Conservation (phyloP, 2,797 vertebrate species). For the Argya squamiceps region DNA sequence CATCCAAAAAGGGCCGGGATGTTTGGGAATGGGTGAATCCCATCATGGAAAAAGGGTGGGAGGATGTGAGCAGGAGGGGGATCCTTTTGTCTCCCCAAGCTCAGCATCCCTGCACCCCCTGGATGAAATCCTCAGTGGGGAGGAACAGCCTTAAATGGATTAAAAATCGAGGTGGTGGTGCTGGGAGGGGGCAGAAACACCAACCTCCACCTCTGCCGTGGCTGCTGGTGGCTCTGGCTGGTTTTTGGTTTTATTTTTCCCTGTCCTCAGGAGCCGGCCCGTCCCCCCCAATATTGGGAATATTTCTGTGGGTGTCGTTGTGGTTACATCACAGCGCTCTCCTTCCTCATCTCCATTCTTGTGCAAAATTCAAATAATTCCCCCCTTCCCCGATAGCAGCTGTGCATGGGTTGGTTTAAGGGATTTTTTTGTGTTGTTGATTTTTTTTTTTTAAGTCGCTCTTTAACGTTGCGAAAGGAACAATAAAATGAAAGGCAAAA, state of each 20-base stretch:
- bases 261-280: background rate
- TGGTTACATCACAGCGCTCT: constrained; percentile 52
- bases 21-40: background rate
- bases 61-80: background rate
- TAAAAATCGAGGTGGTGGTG: background rate
- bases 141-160: background rate
- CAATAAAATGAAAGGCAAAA: constrained; percentile 73
- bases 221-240: background rate
- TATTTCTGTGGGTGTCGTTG: constrained; percentile 49
- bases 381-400: constrained; percentile 53
- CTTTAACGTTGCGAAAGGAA: constrained; percentile 70
- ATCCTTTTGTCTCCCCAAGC: background rate
- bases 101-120: background rate
- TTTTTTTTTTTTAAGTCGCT: constrained; percentile 3
- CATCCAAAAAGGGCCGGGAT: background rate
- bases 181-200: background rate
- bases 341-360: constrained; percentile 56
- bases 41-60: background rate
- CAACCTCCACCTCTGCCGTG: background rate
- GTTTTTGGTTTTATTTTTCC: background rate
- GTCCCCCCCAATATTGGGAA: background rate
- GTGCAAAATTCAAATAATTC: constrained; percentile 66
- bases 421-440: background rate
- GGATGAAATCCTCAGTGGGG: background rate
- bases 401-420: constrained; percentile 16